phyloP scores from a whole-genome alignment of 1,140 invertebrate genomes.

The Lepidurus couesii region DNA sequence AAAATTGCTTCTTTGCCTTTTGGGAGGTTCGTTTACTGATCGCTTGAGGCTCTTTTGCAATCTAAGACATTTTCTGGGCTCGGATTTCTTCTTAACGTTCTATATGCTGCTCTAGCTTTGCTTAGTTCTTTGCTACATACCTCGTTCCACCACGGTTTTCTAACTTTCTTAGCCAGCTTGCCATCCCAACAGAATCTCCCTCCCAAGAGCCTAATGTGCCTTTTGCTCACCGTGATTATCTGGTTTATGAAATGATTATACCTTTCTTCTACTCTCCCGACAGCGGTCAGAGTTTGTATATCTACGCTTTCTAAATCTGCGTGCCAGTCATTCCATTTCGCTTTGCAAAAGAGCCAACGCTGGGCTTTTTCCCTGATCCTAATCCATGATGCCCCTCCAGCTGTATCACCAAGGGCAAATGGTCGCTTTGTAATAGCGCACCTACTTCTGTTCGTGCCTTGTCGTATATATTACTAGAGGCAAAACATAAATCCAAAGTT shows the following conservation, averaged over 20 bases:
- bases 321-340: not conserved
- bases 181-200: no score
- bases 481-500: not conserved
- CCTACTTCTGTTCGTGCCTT: not conserved
- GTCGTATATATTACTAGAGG: not conserved
- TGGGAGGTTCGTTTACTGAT: not conserved
- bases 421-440: not conserved
- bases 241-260: not conserved
- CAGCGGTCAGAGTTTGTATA: not conserved
- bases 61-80: not conserved
- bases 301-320: not conserved
- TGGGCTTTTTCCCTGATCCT: not conserved
- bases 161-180: not conserved
- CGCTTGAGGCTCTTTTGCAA: not conserved
- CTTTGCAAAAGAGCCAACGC: not conserved
- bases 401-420: not conserved
- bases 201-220: not conserved
- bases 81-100: not conserved
- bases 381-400: not conserved
- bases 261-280: not conserved
- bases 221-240: not conserved
- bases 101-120: not conserved
- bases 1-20: not conserved
- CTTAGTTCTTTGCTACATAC: not conserved
- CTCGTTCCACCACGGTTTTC: not conserved